Percentiles rank a stretch among this genome's conserved stretches.
These are phyloP conservation scores for Hippocampus guttulatus DNA, from an alignment of 2,113 vertebrate species.

Conservation along the genomic window DNA sequence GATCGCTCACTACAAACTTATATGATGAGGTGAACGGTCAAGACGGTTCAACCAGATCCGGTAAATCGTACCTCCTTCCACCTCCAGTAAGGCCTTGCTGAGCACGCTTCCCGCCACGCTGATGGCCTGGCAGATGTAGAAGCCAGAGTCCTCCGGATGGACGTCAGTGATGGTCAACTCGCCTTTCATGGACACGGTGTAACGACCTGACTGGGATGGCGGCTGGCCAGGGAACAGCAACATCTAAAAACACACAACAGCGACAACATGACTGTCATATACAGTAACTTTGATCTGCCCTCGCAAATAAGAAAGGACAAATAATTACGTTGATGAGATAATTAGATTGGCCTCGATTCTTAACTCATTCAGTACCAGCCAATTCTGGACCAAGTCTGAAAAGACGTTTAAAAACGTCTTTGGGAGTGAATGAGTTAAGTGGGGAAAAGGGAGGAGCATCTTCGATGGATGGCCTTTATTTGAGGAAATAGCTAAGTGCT, in stretches of 20 bases:
- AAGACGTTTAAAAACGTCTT: no score
- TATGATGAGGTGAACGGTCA: neutral
- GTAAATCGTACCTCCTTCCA: constrained; percentile 84
- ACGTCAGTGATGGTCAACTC: constrained; percentile 89
- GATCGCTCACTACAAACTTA: no score
- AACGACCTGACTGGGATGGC: constrained; percentile 86
- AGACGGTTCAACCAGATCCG: neutral
- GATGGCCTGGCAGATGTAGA: constrained; percentile 96
- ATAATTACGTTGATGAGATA: neutral
- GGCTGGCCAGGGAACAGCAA: constrained; percentile 93
- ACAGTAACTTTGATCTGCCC: neutral
- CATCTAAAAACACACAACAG: constrained; percentile 71
- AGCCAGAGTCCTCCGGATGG: constrained; percentile 90
- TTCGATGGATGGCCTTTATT: neutral
- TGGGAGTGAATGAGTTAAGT: no score
- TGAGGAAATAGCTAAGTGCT: neutral
- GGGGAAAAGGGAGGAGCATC: neutral
- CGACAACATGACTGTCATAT: neutral
- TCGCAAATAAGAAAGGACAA: neutral
- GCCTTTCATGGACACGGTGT: constrained; percentile 91
- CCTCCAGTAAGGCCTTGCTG: constrained; percentile 93
- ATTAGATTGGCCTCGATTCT: neutral
- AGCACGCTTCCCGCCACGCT: constrained; percentile 94
- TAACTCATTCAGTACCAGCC: no score
- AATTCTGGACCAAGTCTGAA: no score